Base-by-base conservation (phyloP, 1,140 invertebrate species). In the Drosophila pruinosa region DNA sequence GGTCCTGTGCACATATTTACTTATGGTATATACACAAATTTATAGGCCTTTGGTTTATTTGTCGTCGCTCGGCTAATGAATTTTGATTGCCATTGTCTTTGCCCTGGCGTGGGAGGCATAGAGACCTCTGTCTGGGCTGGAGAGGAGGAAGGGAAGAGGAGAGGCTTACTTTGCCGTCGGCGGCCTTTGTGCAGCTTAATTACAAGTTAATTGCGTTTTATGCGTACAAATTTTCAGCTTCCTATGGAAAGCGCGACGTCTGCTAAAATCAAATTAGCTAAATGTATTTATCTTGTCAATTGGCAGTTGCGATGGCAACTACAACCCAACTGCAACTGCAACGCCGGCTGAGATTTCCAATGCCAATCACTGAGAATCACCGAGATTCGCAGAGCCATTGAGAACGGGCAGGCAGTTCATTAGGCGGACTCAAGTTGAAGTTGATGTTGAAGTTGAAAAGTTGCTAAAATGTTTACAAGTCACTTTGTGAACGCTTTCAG, bases 231-330 rank as follows among this genome's bases (percentile, higher is more conserved):
- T 88, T 82, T 75, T 38, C 48, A 78, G 67, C 78, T 82, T 88
- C 74, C 78, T 72, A 75, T 56, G 64, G 38, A 41, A 34, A 34
- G 65, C 57, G 22, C 63, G 61, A 52, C 53, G 58, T 64, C 64
- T 53, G 45, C 67, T 57, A 75, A 78, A 68, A 75, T 88, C 82
- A 88, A 88, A 88, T 88, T 88, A 88, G 82, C 75, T 88, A 82
- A 88, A 88, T 88, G 82, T 89, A 89, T 89, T 89, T 89, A 89
- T 89, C 78, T 89, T 89, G 80, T 89, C 85, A 89, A 89, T 89
- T 89, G 73, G 76, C 83, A 89, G 64, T 65, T 61, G 78, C 79
- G 64, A 82, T 36, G 59, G 41, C 65, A 50, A 36, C 39, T 63
- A 64, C 71, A 75, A 68, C 63, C 69, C 71, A 75, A 68, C 63